Evolutionary conservation across 2,113 vertebrate species (phyloP), one percentile per base, ranked within the genome.

Genomic region (Dolichotis patagonum): DNA sequence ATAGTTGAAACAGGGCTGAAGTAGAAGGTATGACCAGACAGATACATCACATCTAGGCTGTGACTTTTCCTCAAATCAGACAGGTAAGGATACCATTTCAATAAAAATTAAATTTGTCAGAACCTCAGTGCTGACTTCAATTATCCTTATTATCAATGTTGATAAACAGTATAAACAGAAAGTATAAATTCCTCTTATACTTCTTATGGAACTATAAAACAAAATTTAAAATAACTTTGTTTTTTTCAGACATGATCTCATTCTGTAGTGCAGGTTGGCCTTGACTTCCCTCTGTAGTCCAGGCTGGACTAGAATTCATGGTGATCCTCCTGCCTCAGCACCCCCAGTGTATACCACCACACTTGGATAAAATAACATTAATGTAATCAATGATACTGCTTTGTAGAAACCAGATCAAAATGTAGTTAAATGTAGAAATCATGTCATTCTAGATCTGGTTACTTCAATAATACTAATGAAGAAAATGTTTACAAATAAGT

Each of bases 381-480:
- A 46, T 46, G 46, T 4, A 46, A 46, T 46, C 46, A 46, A 7
- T 46, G 46, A 83, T 83, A 32, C 73, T 81, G 22, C 49, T 90
- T 91, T 87, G 22, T 14, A 96, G 41, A 94, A 65, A 80, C 62
- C 22, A 80, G 16, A 90, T 62, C 63, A 82, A 91, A 58, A 60
- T 63, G 54, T 62, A 92, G 43, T 89, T 63, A 60, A 62, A 43
- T 32, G 60, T 62, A 3, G 11, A 91, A 88, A 95, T 56, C 7
- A 85, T 2, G 13, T 12, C 32, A 17, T 69, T 35, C 69, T 30
- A 43, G 54, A n/a, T 69, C 28, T 69, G n/a, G 78, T 69, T 94
- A 80, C 71, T 92, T 89, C 24, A 95, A 63, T 85, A 95, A 71
- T 13, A 95, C 56, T 85, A 95, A 71, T 7, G 35, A 17, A 84